Evolutionary conservation across 2,888 invertebrate genomes (phyloP).

Genomic region (Petrolisthes cinctipes): DNA sequence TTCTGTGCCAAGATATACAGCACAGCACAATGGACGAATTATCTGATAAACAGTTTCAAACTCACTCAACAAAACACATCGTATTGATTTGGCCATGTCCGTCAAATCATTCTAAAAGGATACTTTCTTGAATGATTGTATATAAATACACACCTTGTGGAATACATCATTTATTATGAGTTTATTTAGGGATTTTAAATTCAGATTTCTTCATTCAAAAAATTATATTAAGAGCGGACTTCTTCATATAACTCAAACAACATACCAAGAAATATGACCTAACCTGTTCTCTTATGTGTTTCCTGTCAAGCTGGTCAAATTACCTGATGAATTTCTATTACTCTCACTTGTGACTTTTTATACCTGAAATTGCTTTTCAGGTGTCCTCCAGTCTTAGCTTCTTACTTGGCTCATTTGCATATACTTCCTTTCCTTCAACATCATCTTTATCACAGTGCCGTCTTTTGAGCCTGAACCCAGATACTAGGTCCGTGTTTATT

Average conservation of each 20-base stretch:
- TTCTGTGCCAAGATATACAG: too few species aligned
- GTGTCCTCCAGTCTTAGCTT: conserved; percentile 14
- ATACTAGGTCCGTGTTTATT: neutral
- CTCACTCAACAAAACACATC: too few species aligned
- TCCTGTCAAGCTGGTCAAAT: conserved; percentile 1
- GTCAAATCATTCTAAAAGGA: too few species aligned
- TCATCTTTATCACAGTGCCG: neutral
- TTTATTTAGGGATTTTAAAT: neutral
- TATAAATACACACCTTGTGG: too few species aligned
- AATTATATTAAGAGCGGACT: conserved; percentile 31
- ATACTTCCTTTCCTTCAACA: neutral
- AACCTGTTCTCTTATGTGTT: conserved; percentile 25
- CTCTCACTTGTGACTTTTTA: neutral
- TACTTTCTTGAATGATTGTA: too few species aligned
- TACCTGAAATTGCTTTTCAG: neutral
- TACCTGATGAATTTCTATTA: neutral
- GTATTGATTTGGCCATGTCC: too few species aligned
- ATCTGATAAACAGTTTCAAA: too few species aligned
- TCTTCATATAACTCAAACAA: conserved; percentile 3
- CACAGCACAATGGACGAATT: too few species aligned
- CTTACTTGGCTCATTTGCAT: neutral
- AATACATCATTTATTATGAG: too few species aligned
- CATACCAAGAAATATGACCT: conserved; percentile 14
- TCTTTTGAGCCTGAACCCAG: neutral
- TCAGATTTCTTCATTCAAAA: conserved; percentile 2